Conservation (phyloP, 1,140 invertebrate species). For the Triops longicaudatus region DNA sequence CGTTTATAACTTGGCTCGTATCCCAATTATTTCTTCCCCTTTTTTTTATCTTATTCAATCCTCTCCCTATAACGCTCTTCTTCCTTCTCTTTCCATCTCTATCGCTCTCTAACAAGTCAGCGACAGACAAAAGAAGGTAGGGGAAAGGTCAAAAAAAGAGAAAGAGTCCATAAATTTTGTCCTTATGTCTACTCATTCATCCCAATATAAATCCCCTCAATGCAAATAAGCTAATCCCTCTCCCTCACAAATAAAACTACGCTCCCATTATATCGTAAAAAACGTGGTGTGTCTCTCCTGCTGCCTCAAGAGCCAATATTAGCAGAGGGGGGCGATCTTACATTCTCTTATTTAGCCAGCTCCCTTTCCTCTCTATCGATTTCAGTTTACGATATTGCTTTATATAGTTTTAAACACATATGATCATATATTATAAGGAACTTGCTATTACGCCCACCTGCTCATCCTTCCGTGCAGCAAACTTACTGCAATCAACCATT, state of each 20-base stretch:
- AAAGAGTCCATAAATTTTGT: slow-evolving; percentile 8
- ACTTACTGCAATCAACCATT: no score
- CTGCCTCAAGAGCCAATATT: not conserved
- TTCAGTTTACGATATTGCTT: no score
- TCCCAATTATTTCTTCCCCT: not conserved
- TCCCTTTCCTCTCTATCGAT: no score
- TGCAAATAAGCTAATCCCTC: slow-evolving; percentile 15
- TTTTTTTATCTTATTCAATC: not conserved
- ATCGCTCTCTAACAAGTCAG: not conserved
- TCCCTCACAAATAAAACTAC: slow-evolving; percentile 5
- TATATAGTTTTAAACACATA: no score
- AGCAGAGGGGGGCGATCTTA: not conserved
- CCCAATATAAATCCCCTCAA: not conserved
- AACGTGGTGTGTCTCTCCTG: not conserved
- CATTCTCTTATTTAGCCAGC: not conserved
- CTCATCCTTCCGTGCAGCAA: no score
- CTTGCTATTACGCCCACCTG: no score
- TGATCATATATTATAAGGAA: no score
- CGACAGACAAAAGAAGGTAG: not conserved
- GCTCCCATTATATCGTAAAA: not conserved
- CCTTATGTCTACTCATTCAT: slow-evolving; percentile 12
- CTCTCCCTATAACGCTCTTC: not conserved
- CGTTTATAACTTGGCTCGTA: not conserved
- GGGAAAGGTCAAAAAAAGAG: not conserved
- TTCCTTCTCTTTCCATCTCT: not conserved